Base-by-base conservation (phyloP, 1,140 invertebrate genomes). In the Nasonia longicornis region DNA sequence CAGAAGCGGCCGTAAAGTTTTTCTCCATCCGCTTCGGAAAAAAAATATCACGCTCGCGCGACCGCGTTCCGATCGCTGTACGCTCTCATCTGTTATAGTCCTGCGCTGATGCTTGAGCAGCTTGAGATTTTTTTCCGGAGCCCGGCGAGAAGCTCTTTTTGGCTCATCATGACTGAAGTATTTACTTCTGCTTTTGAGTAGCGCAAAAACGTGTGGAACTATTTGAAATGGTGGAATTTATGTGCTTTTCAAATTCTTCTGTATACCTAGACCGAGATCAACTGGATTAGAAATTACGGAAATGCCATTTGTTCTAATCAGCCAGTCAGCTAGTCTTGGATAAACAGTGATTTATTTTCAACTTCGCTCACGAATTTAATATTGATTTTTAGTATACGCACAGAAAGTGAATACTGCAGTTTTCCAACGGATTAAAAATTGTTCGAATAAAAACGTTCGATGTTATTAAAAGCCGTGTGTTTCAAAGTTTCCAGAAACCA, bases 1-100 rank as follows among this genome's bases (percentile, higher is more conserved):
- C 90, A 91, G 89, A 89, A 90, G 87, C 89, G 87, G 85, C 86
- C 83, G 85, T 89, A 87, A 88, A 90, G 79, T 84, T 86, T 85
- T 85, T 85, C 83, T 86, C 83, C 85, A 82, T 85, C 84, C 81
- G 80, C 83, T 80, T 84, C 82, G 83, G 82, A 84, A 83, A 84
- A 83, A 85, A 78, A 82, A 63, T 82, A 73, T 69, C 66, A 45
- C 14, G 67, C 42, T 38, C 16, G 16, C 42, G 29, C 66, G 69
- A 11, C 16, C 58, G 26, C 31, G n/a, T 42, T 45, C 63, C 75
- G 4, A 69, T 35, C 42, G 35, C 26, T 78, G 7, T 58, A 8
- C 52, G 52, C 20, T 58, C 52, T 58, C 52, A n/a, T 78, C 14
- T 20, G 16, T 16, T 58, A 16, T 58, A 58, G 52, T 58, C 52